Conservation (phyloP, 2,888 invertebrate genomes). For the Drosophila greeni region DNA sequence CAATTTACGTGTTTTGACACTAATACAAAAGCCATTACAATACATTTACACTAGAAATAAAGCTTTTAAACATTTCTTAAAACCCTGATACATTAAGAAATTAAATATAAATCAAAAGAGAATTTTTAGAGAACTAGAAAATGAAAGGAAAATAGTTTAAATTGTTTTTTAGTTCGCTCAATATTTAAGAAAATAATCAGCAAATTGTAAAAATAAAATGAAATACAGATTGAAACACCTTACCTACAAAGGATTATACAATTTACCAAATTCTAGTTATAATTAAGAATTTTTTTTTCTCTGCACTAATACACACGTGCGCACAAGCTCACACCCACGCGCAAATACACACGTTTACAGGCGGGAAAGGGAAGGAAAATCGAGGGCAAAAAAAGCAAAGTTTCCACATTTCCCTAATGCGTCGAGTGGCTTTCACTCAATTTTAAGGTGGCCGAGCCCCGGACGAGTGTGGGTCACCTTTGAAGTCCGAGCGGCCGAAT, state of each 20-base stretch:
- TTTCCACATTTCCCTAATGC: constrained; percentile 52
- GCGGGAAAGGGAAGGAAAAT: constrained; percentile 18
- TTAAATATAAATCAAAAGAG: too few species aligned
- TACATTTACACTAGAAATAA: constrained; percentile 53
- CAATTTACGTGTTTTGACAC: constrained; percentile 73
- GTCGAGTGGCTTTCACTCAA: constrained; percentile 50
- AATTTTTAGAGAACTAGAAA: neutral
- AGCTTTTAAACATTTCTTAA: too few species aligned
- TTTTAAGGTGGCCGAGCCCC: constrained; percentile 55
- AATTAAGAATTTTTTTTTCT: constrained; percentile 1
- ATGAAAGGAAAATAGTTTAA: neutral
- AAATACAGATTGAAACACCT: too few species aligned
- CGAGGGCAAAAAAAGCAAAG: constrained; percentile 35
- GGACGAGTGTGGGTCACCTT: constrained; percentile 40
- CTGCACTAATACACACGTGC: constrained; percentile 27
- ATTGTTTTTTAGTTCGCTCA: too few species aligned
- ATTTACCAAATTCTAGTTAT: too few species aligned
- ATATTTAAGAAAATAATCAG: too few species aligned
- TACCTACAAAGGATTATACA: too few species aligned
- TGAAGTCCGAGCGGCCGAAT: constrained; percentile 48
- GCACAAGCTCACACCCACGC: constrained; percentile 2
- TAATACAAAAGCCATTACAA: constrained; percentile 72
- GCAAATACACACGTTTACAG: constrained; percentile 24
- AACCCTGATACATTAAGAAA: too few species aligned
- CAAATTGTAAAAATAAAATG: too few species aligned